A percentile compares a stretch with the other conserved stretches of the same genome.
phyloP scores from a whole-genome alignment of 2,797 vertebrate species.

The Tolypeutes matacus region DNA sequence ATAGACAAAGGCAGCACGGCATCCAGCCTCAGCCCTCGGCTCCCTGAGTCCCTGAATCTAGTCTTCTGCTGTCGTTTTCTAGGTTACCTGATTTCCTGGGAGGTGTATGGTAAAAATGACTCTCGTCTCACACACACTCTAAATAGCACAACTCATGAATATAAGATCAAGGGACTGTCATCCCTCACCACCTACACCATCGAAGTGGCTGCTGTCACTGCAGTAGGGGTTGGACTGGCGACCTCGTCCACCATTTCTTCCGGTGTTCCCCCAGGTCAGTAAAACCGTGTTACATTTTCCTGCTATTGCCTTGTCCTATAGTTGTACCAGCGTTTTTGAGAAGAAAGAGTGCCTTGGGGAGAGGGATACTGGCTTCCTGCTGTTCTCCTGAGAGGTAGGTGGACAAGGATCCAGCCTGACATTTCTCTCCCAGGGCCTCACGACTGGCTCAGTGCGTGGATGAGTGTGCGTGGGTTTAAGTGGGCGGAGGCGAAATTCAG shows the following conservation, averaged over 20 bases:
- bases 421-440: not conserved
- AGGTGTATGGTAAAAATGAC: conserved; percentile 90
- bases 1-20: fast-evolving
- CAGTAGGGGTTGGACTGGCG: conserved; percentile 90
- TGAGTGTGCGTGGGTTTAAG: too few species aligned
- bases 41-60: fast-evolving
- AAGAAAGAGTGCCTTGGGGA: not conserved
- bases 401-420: fast-evolving
- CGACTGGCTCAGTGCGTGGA: not conserved
- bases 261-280: conserved; percentile 96
- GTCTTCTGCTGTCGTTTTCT: not conserved
- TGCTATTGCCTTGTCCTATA: fast-evolving
- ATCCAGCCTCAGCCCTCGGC: not conserved
- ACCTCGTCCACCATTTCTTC: conserved; percentile 96
- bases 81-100: conserved; percentile 96
- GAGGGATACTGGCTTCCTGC: not conserved
- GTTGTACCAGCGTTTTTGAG: not conserved
- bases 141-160: conserved; percentile 93
- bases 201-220: conserved; percentile 93
- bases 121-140: conserved; percentile 89
- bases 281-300: fast-evolving
- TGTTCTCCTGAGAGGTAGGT: fast-evolving
- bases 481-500: too few species aligned
- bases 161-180: conserved; percentile 93
- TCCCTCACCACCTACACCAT: conserved; percentile 95